Conservation (phyloP, 2,113 vertebrate species). For the Phyllostomus hastatus region DNA sequence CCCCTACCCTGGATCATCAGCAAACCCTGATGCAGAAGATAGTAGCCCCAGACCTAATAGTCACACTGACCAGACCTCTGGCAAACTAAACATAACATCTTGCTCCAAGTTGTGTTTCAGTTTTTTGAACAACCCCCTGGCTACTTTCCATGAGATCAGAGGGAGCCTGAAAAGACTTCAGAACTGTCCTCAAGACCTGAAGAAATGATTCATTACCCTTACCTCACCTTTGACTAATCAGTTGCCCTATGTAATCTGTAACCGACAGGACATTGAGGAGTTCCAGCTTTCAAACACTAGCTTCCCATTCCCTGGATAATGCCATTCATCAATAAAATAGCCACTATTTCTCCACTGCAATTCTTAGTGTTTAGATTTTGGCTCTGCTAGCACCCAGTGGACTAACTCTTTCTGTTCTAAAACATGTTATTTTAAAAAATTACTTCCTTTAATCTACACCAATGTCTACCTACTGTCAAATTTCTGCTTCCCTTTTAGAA, state of each 20-base stretch:
- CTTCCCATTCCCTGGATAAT: not conserved
- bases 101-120: not conserved
- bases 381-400: not conserved
- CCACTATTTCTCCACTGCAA: not conserved
- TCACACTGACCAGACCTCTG: not conserved
- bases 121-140: not conserved
- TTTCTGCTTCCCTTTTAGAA: not conserved
- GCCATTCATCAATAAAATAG: not conserved
- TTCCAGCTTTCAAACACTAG: not conserved
- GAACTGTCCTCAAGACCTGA: not conserved
- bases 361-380: not conserved
- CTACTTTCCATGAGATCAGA: not conserved
- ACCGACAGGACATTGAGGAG: not conserved
- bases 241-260: not conserved
- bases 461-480: not conserved
- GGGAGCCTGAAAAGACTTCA: not conserved
- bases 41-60: not conserved
- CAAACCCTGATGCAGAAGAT: not conserved
- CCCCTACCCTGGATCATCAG: not conserved
- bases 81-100: not conserved
- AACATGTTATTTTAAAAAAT: not conserved
- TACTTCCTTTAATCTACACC: not conserved
- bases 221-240: not conserved
- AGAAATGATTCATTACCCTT: not conserved
- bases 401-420: not conserved